A percentile compares a stretch with the other conserved stretches of the same genome.
phyloP scores from a whole-genome alignment of 2,797 vertebrate species.

The Liparis tanakae region DNA sequence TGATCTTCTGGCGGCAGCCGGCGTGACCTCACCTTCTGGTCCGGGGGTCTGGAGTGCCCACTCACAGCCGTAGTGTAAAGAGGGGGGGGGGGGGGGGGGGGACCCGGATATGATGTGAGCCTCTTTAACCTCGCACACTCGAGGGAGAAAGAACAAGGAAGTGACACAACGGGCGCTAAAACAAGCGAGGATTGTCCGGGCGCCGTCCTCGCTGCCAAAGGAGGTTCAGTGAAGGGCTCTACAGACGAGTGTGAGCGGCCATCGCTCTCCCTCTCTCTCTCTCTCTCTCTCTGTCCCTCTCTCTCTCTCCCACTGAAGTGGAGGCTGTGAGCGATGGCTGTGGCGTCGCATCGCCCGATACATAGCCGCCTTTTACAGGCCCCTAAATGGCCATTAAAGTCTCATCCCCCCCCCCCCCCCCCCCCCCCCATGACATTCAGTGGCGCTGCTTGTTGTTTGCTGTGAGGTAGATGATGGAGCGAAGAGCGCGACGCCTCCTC shows the following conservation, averaged over 20 bases:
- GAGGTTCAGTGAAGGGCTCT: constrained; percentile 64
- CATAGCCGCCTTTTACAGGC: constrained; percentile 88
- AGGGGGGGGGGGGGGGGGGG: constrained; percentile 5
- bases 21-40: constrained; percentile 47
- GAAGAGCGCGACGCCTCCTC: not conserved
- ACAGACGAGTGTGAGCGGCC: constrained; percentile 65
- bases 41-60: constrained; percentile 57
- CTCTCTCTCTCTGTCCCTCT: not conserved
- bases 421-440: constrained; percentile 38
- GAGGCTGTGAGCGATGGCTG: constrained; percentile 67
- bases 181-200: constrained; percentile 68
- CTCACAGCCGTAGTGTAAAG: constrained; percentile 56
- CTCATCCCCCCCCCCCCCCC: constrained; percentile 88
- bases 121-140: constrained; percentile 79
- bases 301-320: constrained; percentile 80
- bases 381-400: constrained; percentile 88
- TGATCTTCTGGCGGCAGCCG: constrained; percentile 31
- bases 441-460: constrained; percentile 6
- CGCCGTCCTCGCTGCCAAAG: constrained; percentile 40
- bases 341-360: constrained; percentile 83
- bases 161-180: constrained; percentile 67
- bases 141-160: constrained; percentile 65
- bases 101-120: constrained; percentile 70
- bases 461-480: not conserved
- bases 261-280: constrained; percentile 33